Evolutionary conservation across 2,888 invertebrate species (phyloP), one percentile per base, ranked within the genome.

Genomic region (Phorcus lineatus): DNA sequence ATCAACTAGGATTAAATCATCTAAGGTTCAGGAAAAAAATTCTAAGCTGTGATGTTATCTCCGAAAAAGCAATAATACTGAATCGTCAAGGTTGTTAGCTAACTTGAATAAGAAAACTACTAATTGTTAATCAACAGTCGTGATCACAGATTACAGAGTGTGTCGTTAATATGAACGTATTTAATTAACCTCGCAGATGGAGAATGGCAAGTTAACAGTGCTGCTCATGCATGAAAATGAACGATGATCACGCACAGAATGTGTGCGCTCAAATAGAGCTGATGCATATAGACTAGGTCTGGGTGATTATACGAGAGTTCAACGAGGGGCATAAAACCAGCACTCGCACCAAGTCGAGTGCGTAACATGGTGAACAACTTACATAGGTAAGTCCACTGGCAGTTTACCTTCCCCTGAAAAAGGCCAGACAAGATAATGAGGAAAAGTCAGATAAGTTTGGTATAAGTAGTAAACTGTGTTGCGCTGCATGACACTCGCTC

Each of bases 331-430:
- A 24, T 57, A 36, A 47, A 31, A 36, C 70, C n/a, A 70, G 40
- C 70, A 70, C 31, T 40, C 70, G 31, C 31, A 70, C 70, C 1
- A 70, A 36, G 70, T 70, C 19, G 36, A 28, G 70, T 36, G 70
- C 31, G n/a, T 36, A 19, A 47, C 17, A 70, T 31, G 31, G n/a
- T 24, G 62, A 31, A 54, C 28, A 53, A 76, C 76, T 76, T 76
- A 76, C 76, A 76, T 70, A 70, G 6, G 70, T 70, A 70, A 17
- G 70, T 70, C 76, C 54, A 54, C 55, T 54, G 76, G 36, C 53
- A 53, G 54, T 76, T 76, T 55, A 76, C 36, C 76, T 53, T 76
- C 54, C 55, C 76, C 76, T 76, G 76, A 76, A 76, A 76, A 40
- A 76, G 36, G 54, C 17, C 36, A 67, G 36, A 31, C 28, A 67